phyloP scores from a whole-genome alignment of 2,797 vertebrate genomes.

The Acomys russatus region DNA sequence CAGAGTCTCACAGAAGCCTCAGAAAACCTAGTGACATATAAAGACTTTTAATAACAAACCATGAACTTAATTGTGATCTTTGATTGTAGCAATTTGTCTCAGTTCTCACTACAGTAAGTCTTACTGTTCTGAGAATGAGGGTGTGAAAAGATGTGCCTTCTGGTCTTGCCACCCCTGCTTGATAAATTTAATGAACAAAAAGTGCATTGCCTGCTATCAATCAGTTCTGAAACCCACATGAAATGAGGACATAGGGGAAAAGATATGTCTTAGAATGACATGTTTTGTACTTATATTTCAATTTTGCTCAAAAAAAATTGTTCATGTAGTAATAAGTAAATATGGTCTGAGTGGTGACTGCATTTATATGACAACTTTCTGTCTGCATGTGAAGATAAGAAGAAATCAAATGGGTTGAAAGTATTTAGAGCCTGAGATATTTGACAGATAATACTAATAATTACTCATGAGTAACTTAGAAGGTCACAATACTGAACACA shows the following conservation, averaged over 20 bases:
- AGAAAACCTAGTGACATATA: background rate
- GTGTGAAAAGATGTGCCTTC: background rate
- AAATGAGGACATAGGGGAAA: background rate
- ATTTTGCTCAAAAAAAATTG: background rate
- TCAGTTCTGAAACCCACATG: slow-evolving; percentile 4
- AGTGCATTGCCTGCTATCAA: background rate
- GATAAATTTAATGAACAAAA: background rate
- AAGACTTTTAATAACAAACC: background rate
- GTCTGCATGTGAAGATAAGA: background rate
- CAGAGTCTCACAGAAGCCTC: no score
- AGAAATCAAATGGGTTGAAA: background rate
- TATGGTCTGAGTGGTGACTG: background rate
- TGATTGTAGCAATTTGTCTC: background rate
- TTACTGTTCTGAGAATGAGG: background rate
- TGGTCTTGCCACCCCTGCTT: background rate
- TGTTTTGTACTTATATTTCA: background rate
- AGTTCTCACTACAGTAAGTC: background rate
- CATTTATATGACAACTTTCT: background rate
- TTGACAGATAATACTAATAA: background rate
- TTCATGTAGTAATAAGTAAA: background rate
- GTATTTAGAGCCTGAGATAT: background rate
- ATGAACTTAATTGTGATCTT: background rate
- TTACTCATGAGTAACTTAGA: background rate
- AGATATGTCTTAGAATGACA: background rate
- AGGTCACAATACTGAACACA: background rate